Evolutionary conservation across 1,140 invertebrate species (phyloP), one percentile per base, ranked within the genome.

Genomic region (Drosophila fuyamai): DNA sequence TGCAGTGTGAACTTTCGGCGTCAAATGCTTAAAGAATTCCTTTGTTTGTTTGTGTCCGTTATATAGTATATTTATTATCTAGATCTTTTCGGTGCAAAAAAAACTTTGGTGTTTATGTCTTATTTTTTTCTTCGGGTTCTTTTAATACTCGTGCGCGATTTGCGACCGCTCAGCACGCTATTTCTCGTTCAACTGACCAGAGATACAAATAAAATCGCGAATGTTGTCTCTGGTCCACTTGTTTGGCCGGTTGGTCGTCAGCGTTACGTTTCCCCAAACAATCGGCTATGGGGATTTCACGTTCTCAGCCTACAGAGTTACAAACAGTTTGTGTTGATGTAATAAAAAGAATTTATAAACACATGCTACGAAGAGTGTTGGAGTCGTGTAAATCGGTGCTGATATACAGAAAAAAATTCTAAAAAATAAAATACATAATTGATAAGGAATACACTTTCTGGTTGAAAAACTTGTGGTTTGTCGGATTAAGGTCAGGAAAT

Each of bases 81-180:
- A 51, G 41, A 73, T 54, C 65, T 68, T 46, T 35, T 68, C 29
- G 7, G 14, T 36, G 12, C n/a, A n/a, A n/a, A 51, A 46, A 14
- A 51, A 53, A 56, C 59, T 65, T 40, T 16, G 9, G 10, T 29
- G 18, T 48, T 50, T 55, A 5, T 51, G 14, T 56, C 32, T 9
- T 50, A 18, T 65, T 27, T 23, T 23, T 55, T 50, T 59, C 57
- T 7, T 16, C 44, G 5, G 12, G 18, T 29, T 5, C 18, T 18
- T 1, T 46, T 58, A 72, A 78, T 35, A 89, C 53, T 79, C 84
- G 66, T 76, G 83, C 76, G 79, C 54, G 43, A 23, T 65, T 10
- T 50, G 58, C 67, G 66, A 83, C 83, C 56, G 68, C 40, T 58
- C 71, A 32, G 76, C 63, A 89, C 84, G 83, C 84, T 89, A 71